These are phyloP conservation scores for Atractosteus spatula DNA, from an alignment of 2,113 vertebrate genomes.

Conservation along the genomic window DNA sequence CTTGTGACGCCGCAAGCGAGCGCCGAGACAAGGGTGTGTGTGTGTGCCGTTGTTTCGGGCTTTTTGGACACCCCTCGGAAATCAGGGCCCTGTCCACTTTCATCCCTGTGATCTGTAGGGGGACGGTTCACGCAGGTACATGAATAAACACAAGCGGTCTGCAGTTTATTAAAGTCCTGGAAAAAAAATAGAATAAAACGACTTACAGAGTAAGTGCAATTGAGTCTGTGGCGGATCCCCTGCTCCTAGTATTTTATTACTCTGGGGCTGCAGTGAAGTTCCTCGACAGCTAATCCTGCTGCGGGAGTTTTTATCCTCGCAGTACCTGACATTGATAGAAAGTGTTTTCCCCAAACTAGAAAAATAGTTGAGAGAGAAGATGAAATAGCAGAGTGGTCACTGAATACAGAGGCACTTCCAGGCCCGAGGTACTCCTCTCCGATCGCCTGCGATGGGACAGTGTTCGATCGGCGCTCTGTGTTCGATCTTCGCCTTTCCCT, in stretches of 20 bases:
- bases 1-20: too few species aligned
- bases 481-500: too few species aligned
- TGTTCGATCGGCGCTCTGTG: too few species aligned
- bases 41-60: too few species aligned
- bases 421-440: constrained; percentile 35
- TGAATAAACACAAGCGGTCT: too few species aligned
- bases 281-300: constrained; percentile 60
- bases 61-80: too few species aligned
- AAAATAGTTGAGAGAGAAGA: constrained; percentile 67
- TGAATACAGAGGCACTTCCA: constrained; percentile 61
- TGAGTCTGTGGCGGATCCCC: constrained; percentile 39
- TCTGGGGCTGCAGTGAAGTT: constrained; percentile 44
- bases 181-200: constrained; percentile 49
- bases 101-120: too few species aligned
- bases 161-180: constrained; percentile 4
- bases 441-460: background rate
- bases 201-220: constrained; percentile 54
- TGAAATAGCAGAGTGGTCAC: constrained; percentile 63
- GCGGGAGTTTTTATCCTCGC: constrained; percentile 62
- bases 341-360: constrained; percentile 72
- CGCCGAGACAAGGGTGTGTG: too few species aligned
- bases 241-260: constrained; percentile 59
- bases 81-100: too few species aligned
- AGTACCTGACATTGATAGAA: constrained; percentile 71
- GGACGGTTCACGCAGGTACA: too few species aligned